Base-by-base conservation (phyloP, 2,797 vertebrate genomes). In the Capromys pilorides region DNA sequence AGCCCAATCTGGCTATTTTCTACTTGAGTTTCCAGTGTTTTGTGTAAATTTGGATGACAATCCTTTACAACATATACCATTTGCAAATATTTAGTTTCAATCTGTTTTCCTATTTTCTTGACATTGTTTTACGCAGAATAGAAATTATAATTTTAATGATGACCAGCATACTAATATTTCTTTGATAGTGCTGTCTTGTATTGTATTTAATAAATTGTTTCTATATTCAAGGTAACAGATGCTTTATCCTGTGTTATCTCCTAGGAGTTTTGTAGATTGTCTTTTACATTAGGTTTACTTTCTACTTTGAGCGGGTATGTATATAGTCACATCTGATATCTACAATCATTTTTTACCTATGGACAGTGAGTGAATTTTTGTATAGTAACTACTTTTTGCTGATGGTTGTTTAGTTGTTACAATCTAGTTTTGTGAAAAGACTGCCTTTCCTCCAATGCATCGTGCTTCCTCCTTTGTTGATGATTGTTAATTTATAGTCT, bases 1-100 rank as follows among this genome's bases (percentile, higher is more conserved):
- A 57, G 54, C 54, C 54, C 54, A 73, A 93, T 64, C 28, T 6
- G 12, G 3, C 14, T 80, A 14, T 78, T 26, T 41, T 77, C 14
- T 75, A 84, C 22, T 33, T 84, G 10, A 54, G 31, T 80, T 79
- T 31, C 66, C 73, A 57, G 13, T 3, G 19, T 64, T 66, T 92
- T 64, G 33, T 6, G 1, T 9, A 59, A 11, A 59, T 66, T 59
- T 75, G 19, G 7, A 31, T 31, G 61, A 19, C 5, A 62, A 10
- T 33, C 9, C 33, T 69, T 67, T 39, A n/a, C 1, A 36, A 49
- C 0, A 24, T 57, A 12, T 18, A 0, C 8, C 13, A 49, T 45
- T 62, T 51, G 31, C n/a, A 82, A 61, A 49, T 66, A 67, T 83
- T 49, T 75, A 57, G 24, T 77, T 4, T 2, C 11, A 77, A 3